Base-by-base conservation (phyloP, 1,140 invertebrate genomes). In the Rhopalosiphum maidis region DNA sequence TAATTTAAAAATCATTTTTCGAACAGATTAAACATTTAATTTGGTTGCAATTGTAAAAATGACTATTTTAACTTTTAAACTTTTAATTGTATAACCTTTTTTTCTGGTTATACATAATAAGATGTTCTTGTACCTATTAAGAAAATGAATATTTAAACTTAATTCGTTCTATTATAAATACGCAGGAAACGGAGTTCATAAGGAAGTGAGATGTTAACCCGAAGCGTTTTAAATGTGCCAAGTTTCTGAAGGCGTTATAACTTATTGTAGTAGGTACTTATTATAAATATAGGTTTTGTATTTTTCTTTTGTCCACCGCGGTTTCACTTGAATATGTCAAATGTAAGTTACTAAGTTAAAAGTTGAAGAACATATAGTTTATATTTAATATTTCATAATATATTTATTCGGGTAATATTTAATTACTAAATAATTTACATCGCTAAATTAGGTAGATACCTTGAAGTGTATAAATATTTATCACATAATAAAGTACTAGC, bases 141-240 rank as follows among this genome's bases (percentile, higher is more conserved):
- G 37, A 30, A 90, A 90, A 43, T 60, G 15, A 68, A n/a, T 68
- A 68, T 68, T 68, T 68, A 90, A 43, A 68, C 89, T 90, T 60
- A 60, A 43, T 43, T 90, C 55, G 25, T 90, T 90, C 41, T 90
- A 68, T 43, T 82, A 83, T 82, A 92, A 48, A 92, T n/a, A 60
- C 51, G 46, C 91, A 86, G 91, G 91, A 93, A 86, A 93, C 35
- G 25, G 35, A 43, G 48, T 51, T 82, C 89, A 60, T 43, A 22
- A 68, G 55, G 60, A 92, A 55, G 68, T 83, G n/a, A 35, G 46
- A 48, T 37, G 60, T 83, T 93, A 85, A 55, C 2, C 5, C 35
- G 41, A 54, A 83, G 41, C 46, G 77, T 41, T 54, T 93, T 86
- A 86, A 86, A 86, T 43, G 77, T 51, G 48, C 77, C 91, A 93